These are phyloP conservation scores for Listrodromus nycthemerus DNA, from an alignment of 2,888 invertebrate genomes.

Conservation along the genomic window DNA sequence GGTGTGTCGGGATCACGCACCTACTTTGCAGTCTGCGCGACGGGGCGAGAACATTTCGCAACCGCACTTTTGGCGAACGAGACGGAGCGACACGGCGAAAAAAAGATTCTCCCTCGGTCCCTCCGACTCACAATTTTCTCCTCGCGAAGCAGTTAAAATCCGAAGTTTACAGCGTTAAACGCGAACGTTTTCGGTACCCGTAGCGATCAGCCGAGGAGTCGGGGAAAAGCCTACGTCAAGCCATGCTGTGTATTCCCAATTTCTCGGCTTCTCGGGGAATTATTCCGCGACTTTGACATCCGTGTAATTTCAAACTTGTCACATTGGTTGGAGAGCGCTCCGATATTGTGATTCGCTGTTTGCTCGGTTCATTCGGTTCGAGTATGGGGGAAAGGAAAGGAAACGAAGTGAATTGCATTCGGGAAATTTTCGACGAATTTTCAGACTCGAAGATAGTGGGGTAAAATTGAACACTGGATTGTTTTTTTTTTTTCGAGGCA, in stretches of 20 bases:
- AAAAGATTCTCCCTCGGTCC: conserved; percentile 23
- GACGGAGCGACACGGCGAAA: conserved; percentile 26
- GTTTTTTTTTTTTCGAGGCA: too few relatives aligned
- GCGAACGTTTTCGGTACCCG: conserved; percentile 50
- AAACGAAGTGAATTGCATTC: too few relatives aligned
- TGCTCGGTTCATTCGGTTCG: not conserved
- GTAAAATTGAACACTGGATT: too few relatives aligned
- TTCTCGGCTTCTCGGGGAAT: too few relatives aligned
- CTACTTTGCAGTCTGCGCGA: conserved; percentile 62
- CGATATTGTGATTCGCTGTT: not conserved
- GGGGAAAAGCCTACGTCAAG: conserved; percentile 14
- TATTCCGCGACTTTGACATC: not conserved
- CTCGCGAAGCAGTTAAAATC: conserved; percentile 52
- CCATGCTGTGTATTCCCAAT: not conserved
- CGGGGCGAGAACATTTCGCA: conserved; percentile 55
- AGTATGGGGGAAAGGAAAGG: too few relatives aligned
- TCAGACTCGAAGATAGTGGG: too few relatives aligned
- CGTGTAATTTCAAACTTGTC: not conserved
- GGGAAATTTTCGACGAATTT: too few relatives aligned
- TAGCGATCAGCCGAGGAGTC: conserved; percentile 23
- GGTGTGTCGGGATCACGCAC: conserved; percentile 62
- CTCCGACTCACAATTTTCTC: not conserved
- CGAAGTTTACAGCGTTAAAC: conserved; percentile 55
- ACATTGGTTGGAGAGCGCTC: not conserved
- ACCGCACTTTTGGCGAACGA: conserved; percentile 51